Evolutionary conservation across 2,888 invertebrate species (phyloP), one percentile per base, ranked within the genome.

Genomic region (Piscicola geometra): DNA sequence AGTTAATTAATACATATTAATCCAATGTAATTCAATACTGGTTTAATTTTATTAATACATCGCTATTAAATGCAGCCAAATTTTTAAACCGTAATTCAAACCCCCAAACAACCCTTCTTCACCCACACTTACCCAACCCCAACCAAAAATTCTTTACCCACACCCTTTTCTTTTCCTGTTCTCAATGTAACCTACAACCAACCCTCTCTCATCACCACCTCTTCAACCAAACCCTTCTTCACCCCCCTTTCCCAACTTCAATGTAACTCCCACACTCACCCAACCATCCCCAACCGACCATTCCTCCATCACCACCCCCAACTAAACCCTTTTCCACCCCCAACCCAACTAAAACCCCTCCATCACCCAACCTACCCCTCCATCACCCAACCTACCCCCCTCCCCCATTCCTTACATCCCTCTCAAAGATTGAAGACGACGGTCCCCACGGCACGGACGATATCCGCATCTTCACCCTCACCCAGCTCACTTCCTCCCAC

Each of bases 361-460:
- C 47, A 32, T 41, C 36, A 28, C 25, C 28, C 70, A n/a, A 2
- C 36, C 70, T 15, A 41, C 41, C 36, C 47, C 25, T n/a, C 70
- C 47, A 32, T 41, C 36, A 28, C 25, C 28, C 70, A n/a, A 2
- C 36, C 70, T 15, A 41, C 41, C 36, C 47, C 3, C 32, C 68
- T 25, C 3, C 32, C 68, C 33, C 12, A n/a, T 35, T 32, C 12
- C 52, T 21, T 21, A 15, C 52, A 50, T 30, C 21, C 64, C 12
- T n/a, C 36, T 12, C 33, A 1, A 60, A 73, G 73, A 95, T 97
- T 89, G 97, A 98, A 87, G 97, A 98, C 85, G 97, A 98, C 85
- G 95, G 94, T 79, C 94, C 94, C 87, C 95, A 95, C 86, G 97
- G 97, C 82, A 97, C 97, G 87, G 98, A 98, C 85, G 98, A 98